Conservation (phyloP, 2,888 invertebrate species). For the Drosophila acutilabella region DNA sequence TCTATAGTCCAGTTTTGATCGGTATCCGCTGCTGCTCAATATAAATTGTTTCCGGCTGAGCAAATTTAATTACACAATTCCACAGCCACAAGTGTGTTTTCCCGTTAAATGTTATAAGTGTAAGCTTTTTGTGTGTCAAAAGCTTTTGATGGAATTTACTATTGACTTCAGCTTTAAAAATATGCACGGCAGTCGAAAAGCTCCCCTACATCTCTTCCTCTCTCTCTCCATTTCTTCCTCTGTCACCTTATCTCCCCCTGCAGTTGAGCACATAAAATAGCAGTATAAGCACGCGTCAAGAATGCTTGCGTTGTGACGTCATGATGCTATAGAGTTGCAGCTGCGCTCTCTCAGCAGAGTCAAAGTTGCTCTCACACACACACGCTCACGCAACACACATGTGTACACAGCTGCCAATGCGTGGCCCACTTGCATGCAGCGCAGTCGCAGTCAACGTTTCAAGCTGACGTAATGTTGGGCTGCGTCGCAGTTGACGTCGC, state of each 20-base stretch:
- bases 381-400: neutral
- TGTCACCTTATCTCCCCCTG: constrained; percentile 9
- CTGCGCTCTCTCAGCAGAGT: constrained; percentile 35
- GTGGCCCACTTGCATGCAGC: constrained; percentile 59
- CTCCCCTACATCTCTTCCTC: neutral
- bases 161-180: constrained; percentile 51
- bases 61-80: constrained; percentile 53
- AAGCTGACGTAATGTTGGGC: constrained; percentile 50
- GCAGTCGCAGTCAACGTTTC: constrained; percentile 39
- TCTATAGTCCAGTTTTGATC: constrained; percentile 23
- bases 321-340: constrained; percentile 11
- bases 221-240: too few species aligned
- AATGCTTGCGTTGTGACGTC: constrained; percentile 25
- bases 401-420: constrained; percentile 9
- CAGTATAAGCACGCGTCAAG: constrained; percentile 55
- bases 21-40: constrained; percentile 52
- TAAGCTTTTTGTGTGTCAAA: constrained; percentile 31
- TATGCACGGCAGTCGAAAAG: constrained; percentile 8
- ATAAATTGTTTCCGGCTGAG: constrained; percentile 69
- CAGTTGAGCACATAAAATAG: constrained; percentile 1
- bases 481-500: constrained; percentile 36
- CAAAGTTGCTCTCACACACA: neutral
- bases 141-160: constrained; percentile 26
- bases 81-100: constrained; percentile 12
- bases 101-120: constrained; percentile 23